Evolutionary conservation across 2,113 vertebrate species (phyloP).

Genomic region (Columbina picui): DNA sequence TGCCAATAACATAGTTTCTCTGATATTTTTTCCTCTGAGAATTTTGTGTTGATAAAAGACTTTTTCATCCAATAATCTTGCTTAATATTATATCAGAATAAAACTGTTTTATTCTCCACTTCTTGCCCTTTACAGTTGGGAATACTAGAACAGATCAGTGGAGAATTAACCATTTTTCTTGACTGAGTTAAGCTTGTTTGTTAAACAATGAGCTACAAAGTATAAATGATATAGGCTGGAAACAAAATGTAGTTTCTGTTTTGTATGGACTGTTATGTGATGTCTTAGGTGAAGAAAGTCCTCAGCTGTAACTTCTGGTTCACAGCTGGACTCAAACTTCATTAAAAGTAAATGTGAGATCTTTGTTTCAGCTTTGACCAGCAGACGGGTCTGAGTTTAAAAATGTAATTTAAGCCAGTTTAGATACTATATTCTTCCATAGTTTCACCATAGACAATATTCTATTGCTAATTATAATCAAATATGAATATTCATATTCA

Average conservation of each 20-base stretch:
- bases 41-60: slow-evolving; percentile 40
- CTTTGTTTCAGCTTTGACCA: background rate
- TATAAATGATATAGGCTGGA: background rate
- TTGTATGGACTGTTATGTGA: background rate
- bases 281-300: background rate
- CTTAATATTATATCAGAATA: background rate
- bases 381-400: background rate
- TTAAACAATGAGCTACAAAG: background rate
- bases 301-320: background rate
- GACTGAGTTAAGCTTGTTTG: background rate
- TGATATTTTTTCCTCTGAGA: slow-evolving; percentile 28
- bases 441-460: background rate
- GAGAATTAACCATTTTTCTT: slow-evolving; percentile 2
- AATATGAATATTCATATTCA: background rate
- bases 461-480: background rate
- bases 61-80: slow-evolving; percentile 7
- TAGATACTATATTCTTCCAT: background rate
- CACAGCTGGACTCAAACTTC: background rate
- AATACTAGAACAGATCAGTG: background rate
- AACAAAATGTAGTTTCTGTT: background rate
- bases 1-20: slow-evolving; percentile 44
- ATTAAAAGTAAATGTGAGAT: background rate
- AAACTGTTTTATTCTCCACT: background rate
- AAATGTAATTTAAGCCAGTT: background rate
- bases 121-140: background rate